These are phyloP conservation scores for Athene noctua DNA, from an alignment of 2,113 vertebrate genomes.

Conservation along the genomic window DNA sequence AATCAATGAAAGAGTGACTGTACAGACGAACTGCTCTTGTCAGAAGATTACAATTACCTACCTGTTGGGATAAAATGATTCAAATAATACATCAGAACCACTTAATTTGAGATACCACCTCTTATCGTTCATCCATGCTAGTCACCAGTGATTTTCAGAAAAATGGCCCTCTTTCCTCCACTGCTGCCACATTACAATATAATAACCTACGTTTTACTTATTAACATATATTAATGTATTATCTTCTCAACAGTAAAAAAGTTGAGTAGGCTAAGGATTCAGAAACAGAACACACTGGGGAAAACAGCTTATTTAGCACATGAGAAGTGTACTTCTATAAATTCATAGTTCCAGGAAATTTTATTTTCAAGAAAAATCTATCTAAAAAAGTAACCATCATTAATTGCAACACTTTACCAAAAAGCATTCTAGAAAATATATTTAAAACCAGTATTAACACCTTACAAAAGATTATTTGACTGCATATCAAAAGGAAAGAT, in stretches of 20 bases:
- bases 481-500: neutral
- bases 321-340: neutral
- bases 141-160: neutral
- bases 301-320: neutral
- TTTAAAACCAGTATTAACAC: neutral
- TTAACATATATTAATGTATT: neutral
- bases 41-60: neutral
- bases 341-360: neutral
- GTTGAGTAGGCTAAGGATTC: neutral
- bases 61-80: neutral
- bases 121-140: neutral
- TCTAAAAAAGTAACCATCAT: neutral
- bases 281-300: neutral
- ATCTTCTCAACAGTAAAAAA: neutral
- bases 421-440: neutral
- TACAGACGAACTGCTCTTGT: neutral
- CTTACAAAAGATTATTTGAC: neutral
- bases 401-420: neutral
- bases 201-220: neutral
- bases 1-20: slow-evolving; percentile 1
- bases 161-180: neutral
- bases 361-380: neutral
- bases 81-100: neutral
- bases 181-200: neutral
- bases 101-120: neutral